Evolutionary conservation across 2,113 vertebrate genomes (phyloP).

Genomic region (Abramis brama): DNA sequence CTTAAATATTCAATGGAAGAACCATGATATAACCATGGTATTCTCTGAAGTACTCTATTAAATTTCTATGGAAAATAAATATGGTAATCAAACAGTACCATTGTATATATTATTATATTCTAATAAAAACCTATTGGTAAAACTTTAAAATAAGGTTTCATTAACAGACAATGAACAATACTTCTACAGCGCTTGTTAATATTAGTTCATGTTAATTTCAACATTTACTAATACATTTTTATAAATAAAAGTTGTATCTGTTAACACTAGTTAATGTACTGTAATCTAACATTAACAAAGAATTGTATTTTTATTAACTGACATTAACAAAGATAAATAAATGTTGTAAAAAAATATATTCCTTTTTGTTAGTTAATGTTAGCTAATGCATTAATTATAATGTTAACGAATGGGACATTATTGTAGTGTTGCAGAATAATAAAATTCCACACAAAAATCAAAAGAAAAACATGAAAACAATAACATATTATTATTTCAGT

Average conservation of each 20-base stretch:
- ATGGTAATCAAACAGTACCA: too few relatives aligned
- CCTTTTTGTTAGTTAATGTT: too few relatives aligned
- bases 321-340: too few relatives aligned
- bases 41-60: not conserved
- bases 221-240: too few relatives aligned
- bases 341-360: too few relatives aligned
- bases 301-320: not conserved
- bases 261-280: not conserved
- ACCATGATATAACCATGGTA: not conserved
- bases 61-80: too few relatives aligned
- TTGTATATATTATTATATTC: not conserved
- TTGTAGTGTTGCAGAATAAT: not conserved
- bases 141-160: too few relatives aligned
- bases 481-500: not conserved
- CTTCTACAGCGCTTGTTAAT: too few relatives aligned
- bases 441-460: not conserved
- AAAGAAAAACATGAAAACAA: not conserved
- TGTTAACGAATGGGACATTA: too few relatives aligned
- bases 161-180: too few relatives aligned
- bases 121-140: not conserved
- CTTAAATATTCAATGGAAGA: not conserved
- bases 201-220: too few relatives aligned
- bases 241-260: not conserved
- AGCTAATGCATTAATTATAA: too few relatives aligned
- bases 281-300: not conserved